Evolutionary conservation across 1,140 invertebrate genomes (phyloP), one percentile per base, ranked within the genome.

Genomic region (Hirudo medicinalis): DNA sequence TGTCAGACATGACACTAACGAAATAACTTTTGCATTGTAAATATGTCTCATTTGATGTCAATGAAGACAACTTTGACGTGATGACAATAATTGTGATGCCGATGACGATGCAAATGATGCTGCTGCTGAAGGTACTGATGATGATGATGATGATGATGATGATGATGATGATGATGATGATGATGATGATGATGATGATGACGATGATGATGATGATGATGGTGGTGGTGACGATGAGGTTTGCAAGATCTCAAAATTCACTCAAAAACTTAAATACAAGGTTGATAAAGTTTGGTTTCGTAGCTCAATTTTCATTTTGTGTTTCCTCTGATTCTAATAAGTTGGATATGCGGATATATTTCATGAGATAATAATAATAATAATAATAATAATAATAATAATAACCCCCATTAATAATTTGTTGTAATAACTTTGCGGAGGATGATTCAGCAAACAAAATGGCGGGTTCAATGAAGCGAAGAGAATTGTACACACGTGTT

Each of bases 31-130:
- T 49, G 11, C 43, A 5, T 49, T 49, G 43, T 49, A 49, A 49
- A 49, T 40, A 17, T 2, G 43, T 49, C 43, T 17, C 43, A 17
- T 49, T 49, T 63, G 13, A 63, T 22, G 57, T 8, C 22, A 63
- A 63, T 22, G 57, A 63, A 2, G 57, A 63, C 57, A 32, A 63
- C 22, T 22, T 15, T n/a, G 22, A 25, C 22, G 29, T 63, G 20
- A 0, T 32, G 29, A 25, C 57, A 63, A 63, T 25, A 63, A 63
- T 63, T 11, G 29, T 63, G 22, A 63, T 3, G 57, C 3, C 57
- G 57, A 63, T 63, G 29, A 63, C 19, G 57, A 63, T 63, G 57
- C 29, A 22, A 63, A 63, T 32, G 57, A 63, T 63, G 20, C 9
- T 63, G 57, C 20, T 60, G 55, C 0, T 19, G 57, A n/a, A 1